A percentile compares a stretch with the other conserved stretches of the same genome.
Conservation (phyloP, 2,113 vertebrate genomes). For the Cyphomyrus plagiostoma region DNA sequence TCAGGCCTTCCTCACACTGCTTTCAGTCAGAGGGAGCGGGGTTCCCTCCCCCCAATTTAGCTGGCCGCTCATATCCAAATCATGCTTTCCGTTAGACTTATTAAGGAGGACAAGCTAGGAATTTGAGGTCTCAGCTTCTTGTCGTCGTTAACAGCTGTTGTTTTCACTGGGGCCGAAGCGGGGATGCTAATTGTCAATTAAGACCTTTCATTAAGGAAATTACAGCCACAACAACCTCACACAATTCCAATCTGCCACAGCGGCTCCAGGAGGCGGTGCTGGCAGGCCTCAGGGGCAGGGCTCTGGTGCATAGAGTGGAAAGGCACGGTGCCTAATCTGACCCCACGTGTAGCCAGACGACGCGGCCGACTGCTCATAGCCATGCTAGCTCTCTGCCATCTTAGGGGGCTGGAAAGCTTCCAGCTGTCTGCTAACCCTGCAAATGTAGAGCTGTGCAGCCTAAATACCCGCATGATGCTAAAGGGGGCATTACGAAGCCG, state of each 20-base stretch:
- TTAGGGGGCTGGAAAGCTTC: background rate
- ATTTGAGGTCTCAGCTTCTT: background rate
- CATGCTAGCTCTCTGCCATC: background rate
- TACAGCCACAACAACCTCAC: conserved; percentile 25
- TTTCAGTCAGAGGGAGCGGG: background rate
- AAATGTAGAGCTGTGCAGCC: background rate
- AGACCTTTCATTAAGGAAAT: conserved; percentile 45
- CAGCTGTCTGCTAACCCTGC: background rate
- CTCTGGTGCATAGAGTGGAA: background rate
- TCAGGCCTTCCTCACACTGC: background rate
- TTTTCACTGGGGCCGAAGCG: conserved; percentile 26
- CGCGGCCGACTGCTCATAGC: conserved; percentile 1
- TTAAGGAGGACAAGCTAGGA: background rate
- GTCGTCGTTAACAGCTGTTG: conserved; percentile 35
- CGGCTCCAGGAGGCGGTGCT: background rate
- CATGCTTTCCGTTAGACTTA: background rate
- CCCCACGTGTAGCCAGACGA: conserved; percentile 34
- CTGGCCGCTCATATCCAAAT: background rate
- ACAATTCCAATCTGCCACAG: conserved; percentile 7
- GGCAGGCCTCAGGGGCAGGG: background rate
- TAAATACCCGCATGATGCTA: background rate
- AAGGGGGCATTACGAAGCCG: background rate
- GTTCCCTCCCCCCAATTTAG: background rate
- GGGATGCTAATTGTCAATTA: conserved; percentile 42
- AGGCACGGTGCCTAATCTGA: background rate